These are phyloP conservation scores for Plutella xylostella DNA, from an alignment of 2,888 invertebrate genomes.

Conservation along the genomic window DNA sequence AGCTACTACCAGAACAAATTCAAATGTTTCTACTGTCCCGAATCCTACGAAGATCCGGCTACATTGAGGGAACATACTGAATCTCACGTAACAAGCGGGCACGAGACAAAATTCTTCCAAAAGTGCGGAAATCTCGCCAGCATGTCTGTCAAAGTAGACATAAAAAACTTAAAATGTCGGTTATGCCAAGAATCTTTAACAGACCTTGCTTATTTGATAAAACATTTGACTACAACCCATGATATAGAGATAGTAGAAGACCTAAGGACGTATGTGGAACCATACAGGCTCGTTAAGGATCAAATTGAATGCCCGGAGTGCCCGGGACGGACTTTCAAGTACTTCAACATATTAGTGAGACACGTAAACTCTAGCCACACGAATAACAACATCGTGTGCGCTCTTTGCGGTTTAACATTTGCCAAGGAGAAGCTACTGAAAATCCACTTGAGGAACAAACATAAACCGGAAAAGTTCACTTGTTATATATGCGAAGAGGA, in stretches of 20 bases:
- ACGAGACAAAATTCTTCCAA: no score
- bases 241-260: constrained; percentile 38
- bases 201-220: constrained; percentile 40
- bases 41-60: constrained; percentile 54
- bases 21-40: constrained; percentile 59
- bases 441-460: constrained; percentile 44
- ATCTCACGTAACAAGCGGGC: no score
- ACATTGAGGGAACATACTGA: constrained; percentile 52
- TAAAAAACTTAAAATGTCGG: constrained; percentile 39
- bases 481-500: constrained; percentile 29
- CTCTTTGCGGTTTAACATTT: constrained; percentile 54
- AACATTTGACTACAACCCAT: constrained; percentile 38
- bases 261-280: constrained; percentile 49
- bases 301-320: constrained; percentile 52
- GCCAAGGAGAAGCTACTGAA: constrained; percentile 50
- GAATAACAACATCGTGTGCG: constrained; percentile 43
- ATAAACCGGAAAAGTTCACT: constrained; percentile 25
- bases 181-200: constrained; percentile 34
- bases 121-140: no score
- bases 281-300: constrained; percentile 48
- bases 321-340: constrained; percentile 45
- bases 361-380: constrained; percentile 61
- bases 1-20: constrained; percentile 60
- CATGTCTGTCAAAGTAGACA: constrained; percentile 59
- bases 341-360: constrained; percentile 53